Evolutionary conservation across 1,140 invertebrate species (phyloP).

Genomic region (Orchesella cincta): DNA sequence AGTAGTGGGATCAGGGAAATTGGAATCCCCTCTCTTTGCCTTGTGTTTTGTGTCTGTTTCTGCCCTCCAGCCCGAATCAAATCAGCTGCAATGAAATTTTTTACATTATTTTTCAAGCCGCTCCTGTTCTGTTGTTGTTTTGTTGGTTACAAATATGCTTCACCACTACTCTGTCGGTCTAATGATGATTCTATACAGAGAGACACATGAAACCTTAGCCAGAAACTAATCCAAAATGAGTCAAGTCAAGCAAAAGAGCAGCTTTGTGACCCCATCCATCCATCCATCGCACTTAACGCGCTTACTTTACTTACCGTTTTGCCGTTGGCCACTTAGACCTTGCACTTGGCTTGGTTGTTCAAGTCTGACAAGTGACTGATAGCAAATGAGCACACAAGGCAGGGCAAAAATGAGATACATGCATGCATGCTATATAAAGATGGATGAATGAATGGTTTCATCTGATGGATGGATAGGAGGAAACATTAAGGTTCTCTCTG

Average conservation of each 20-base stretch:
- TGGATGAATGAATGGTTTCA: conserved; percentile 23
- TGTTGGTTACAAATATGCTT: conserved; percentile 23
- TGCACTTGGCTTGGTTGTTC: neutral
- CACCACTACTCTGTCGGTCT: neutral
- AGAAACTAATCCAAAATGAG: conserved; percentile 2
- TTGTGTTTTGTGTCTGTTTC: neutral
- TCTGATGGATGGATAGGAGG: conserved; percentile 34
- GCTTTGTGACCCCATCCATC: conserved; percentile 26
- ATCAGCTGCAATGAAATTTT: conserved; percentile 51
- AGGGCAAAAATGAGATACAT: neutral
- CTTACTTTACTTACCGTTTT: conserved; percentile 12
- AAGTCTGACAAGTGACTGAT: conserved; percentile 25
- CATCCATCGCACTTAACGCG: conserved; percentile 22
- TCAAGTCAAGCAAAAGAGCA: conserved; percentile 10
- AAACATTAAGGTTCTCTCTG: conserved; percentile 30
- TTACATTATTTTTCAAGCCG: neutral
- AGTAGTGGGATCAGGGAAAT: neutral
- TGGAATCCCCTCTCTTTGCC: neutral
- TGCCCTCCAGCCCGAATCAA: conserved; percentile 49
- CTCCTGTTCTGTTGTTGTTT: conserved; percentile 13
- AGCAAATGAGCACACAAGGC: conserved; percentile 16
- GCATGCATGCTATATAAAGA: neutral
- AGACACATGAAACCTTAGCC: neutral
- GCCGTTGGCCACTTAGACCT: conserved; percentile 41
- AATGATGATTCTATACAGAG: conserved; percentile 16